Base-by-base conservation (phyloP, 2,113 vertebrate species). In the Motacilla tschutschensis region DNA sequence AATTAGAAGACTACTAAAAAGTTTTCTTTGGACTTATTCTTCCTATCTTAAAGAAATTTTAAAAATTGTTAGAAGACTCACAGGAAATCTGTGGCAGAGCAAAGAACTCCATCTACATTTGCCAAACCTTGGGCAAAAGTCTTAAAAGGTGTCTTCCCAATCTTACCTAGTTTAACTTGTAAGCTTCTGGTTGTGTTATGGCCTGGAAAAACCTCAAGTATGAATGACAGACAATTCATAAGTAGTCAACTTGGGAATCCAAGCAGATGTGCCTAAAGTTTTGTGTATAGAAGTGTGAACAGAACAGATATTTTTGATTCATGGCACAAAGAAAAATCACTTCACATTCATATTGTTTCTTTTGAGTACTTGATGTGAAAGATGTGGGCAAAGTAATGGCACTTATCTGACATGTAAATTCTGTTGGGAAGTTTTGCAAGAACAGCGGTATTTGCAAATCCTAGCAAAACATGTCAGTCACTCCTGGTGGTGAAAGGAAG, bases 61-160 rank as follows among this genome's bases (percentile, higher is more conserved):
- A 18, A 62, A 17, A 69, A 38, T 2, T 2, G 2, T 28, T 35
- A 2, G 1, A 50, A 58, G 15, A 4, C 17, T 63, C 5, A 29
- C 2, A 62, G 12, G 5, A 79, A 66, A 43, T 53, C 10, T 57
- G 25, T 21, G 17, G 5, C 40, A 64, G 26, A 77, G 14, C 7
- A 55, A 69, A 86, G 17, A 57, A 29, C 4, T 66, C 9, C 21
- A 12, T 36, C 10, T 78, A 19, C 0, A 0, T 33, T 75, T 71
- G 70, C 35, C 14, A 50, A 91, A 51, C 5, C 2, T 14, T 40
- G 17, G 59, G 25, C 1, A 35, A 20, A 40, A 47, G 3, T 29
- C n/a, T 70, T 58, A 73, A 33, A 64, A 57, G 2, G 0, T 33
- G 4, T 50, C 38, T n/a, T 83, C 20, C 41, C 35, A 58, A 58